Evolutionary conservation across 2,888 invertebrate species (phyloP).

Genomic region (Cylloceria caligata): DNA sequence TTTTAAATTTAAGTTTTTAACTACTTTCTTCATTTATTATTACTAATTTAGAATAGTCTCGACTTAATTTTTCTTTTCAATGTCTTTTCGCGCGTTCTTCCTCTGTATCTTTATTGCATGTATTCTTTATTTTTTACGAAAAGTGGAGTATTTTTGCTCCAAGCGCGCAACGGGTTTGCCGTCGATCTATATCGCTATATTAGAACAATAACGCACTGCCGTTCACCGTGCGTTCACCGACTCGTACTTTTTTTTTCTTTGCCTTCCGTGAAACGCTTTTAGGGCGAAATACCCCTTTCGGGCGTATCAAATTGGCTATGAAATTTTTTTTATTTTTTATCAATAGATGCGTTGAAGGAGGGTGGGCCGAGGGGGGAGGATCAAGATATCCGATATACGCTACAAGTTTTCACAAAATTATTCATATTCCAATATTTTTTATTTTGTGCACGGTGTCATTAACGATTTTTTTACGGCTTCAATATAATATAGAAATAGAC

Average conservation of each 20-base stretch:
- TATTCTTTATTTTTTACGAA: slow-evolving; percentile 20
- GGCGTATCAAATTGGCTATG: slow-evolving; percentile 28
- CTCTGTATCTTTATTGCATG: slow-evolving; percentile 19
- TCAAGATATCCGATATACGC: slow-evolving; percentile 82
- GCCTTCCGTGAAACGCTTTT: slow-evolving; percentile 3
- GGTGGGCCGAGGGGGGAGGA: slow-evolving; percentile 82
- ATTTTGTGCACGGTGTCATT: not conserved
- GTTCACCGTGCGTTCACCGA: slow-evolving; percentile 12
- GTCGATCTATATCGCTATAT: slow-evolving; percentile 10
- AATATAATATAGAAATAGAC: not conserved
- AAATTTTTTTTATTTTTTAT: slow-evolving; percentile 40
- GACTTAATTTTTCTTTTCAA: slow-evolving; percentile 26
- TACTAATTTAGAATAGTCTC: slow-evolving; percentile 43
- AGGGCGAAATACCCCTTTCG: not conserved
- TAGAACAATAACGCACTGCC: not conserved
- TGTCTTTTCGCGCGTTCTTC: slow-evolving; percentile 3
- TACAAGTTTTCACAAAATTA: slow-evolving; percentile 78
- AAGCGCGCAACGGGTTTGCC: slow-evolving; percentile 1
- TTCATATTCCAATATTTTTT: slow-evolving; percentile 75
- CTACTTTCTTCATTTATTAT: slow-evolving; percentile 34
- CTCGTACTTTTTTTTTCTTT: slow-evolving; percentile 22
- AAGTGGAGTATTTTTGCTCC: slow-evolving; percentile 17
- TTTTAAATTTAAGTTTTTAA: slow-evolving; percentile 45
- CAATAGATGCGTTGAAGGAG: slow-evolving; percentile 83
- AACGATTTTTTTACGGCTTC: not conserved